Percentiles rank a stretch among this genome's conserved stretches.
These are phyloP conservation scores for Sparidentex hasta DNA, from an alignment of 2,797 vertebrate genomes.

Conservation along the genomic window DNA sequence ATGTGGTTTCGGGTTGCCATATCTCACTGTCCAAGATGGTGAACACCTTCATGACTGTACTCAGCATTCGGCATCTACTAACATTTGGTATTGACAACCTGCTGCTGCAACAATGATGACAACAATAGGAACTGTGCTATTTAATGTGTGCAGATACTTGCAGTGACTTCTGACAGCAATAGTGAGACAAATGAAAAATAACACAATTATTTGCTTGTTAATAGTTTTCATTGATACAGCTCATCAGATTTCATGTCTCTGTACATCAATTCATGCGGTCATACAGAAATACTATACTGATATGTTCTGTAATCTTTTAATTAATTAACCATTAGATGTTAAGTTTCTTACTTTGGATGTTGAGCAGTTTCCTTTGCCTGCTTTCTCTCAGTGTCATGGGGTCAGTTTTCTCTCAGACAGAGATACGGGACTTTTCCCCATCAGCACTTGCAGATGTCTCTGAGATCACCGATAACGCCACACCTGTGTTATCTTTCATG, in stretches of 20 bases:
- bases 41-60: too few species aligned
- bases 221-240: not conserved
- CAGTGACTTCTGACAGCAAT: not conserved
- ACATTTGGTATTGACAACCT: too few species aligned
- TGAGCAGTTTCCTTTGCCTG: conserved; percentile 3
- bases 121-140: not conserved
- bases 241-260: not conserved
- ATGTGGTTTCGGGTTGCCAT: too few species aligned
- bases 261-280: not conserved
- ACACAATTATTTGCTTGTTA: not conserved
- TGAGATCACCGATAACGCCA: conserved; percentile 63
- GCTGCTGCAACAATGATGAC: too few species aligned
- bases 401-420: conserved; percentile 53
- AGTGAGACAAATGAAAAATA: not conserved
- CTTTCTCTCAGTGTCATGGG: conserved; percentile 44
- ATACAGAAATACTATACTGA: not conserved
- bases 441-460: conserved; percentile 52
- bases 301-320: not conserved
- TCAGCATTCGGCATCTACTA: too few species aligned
- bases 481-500: conserved; percentile 75
- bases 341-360: conserved; percentile 2
- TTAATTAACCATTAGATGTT: conserved; percentile 16
- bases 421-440: conserved; percentile 63
- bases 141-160: not conserved
- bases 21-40: too few species aligned